Base-by-base conservation (phyloP, 2,113 vertebrate genomes). In the Delphinus delphis region DNA sequence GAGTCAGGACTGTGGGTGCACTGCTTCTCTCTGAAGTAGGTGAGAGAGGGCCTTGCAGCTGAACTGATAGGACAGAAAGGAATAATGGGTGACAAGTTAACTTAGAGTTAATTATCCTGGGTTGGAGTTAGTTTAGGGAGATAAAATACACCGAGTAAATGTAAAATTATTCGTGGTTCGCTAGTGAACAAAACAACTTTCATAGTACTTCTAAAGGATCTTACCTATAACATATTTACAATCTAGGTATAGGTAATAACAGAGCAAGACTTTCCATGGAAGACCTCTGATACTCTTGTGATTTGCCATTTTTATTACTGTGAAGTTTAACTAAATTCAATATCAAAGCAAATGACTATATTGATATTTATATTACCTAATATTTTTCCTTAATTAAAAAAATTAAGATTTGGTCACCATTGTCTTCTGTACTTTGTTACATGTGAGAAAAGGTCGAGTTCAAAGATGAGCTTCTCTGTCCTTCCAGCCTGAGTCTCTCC, bases 391-490 rank as follows among this genome's bases (percentile, higher is more conserved):
- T 70, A 33, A 33, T 87, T 74, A 3, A 47, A 85, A 86, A 79
- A 92, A 74, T 36, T 23, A 67, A 55, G 33, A 80, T 47, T 91
- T 80, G 70, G 33, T 90, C 67, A 82, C 60, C n/a, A 89, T n/a
- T 12, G 53, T 68, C 41, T 68, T 94, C 17, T 25, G 41, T 23
- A 82, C 47, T 96, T 89, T 79, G 8, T 79, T 62, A 63, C 36
- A 83, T 38, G 28, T 92, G 65, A 92, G 71, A 80, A 95, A 91
- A 88, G 63, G n/a, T 10, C 79, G 81, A 38, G 21, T 80, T 68
- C 31, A 90, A 96, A 90, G 9, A 15, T 89, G 44, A 96, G 60
- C 33, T 76, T 76, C 38, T 76, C 84, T 90, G 62, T 86, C 33
- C 21, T 94, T 73, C 65, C 31, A 86, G 2, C 28, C 44, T 71